These are phyloP conservation scores for Dissostichus mawsoni DNA, from an alignment of 2,113 vertebrate genomes.

Conservation along the genomic window DNA sequence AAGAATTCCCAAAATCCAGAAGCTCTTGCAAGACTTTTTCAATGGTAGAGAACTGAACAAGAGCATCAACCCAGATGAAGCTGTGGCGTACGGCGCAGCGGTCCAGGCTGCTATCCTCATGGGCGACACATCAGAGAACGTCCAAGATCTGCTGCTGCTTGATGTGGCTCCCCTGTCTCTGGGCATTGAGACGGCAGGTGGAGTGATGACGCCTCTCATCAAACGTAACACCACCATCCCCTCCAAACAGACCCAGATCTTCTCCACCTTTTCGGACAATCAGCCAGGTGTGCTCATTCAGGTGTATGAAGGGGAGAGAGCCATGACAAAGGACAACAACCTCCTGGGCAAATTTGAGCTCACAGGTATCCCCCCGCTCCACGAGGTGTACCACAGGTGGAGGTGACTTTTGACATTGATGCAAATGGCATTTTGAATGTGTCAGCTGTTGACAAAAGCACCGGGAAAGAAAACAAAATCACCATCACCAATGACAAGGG, in stretches of 20 bases:
- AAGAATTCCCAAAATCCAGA: conserved; percentile 82
- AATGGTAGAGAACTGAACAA: conserved; percentile 79
- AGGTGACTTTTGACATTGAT: conserved; percentile 78
- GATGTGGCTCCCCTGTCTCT: conserved; percentile 77
- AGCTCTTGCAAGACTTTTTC: conserved; percentile 78
- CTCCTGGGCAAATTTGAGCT: conserved; percentile 82
- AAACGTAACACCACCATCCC: conserved; percentile 81
- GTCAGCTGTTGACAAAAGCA: conserved; percentile 73
- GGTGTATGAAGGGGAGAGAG: conserved; percentile 79
- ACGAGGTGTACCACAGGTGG: conserved; percentile 68
- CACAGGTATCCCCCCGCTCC: conserved; percentile 74
- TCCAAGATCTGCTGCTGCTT: conserved; percentile 77
- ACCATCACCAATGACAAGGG: conserved; percentile 81
- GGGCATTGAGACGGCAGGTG: conserved; percentile 78
- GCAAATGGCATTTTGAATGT: conserved; percentile 80
- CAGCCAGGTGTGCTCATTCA: conserved; percentile 78
- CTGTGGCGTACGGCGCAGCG: conserved; percentile 76
- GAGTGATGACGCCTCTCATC: conserved; percentile 78
- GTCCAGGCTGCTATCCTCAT: conserved; percentile 80
- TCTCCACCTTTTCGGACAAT: conserved; percentile 79
- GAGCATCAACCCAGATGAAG: conserved; percentile 80
- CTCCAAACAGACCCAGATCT: conserved; percentile 79
- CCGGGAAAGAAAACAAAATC: conserved; percentile 80
- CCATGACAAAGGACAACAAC: conserved; percentile 82
- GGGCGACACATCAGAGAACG: conserved; percentile 79